A percentile compares a stretch with the other conserved stretches of the same genome.
Evolutionary conservation across 2,888 invertebrate genomes (phyloP).

Genomic region (Drosophila birchii): DNA sequence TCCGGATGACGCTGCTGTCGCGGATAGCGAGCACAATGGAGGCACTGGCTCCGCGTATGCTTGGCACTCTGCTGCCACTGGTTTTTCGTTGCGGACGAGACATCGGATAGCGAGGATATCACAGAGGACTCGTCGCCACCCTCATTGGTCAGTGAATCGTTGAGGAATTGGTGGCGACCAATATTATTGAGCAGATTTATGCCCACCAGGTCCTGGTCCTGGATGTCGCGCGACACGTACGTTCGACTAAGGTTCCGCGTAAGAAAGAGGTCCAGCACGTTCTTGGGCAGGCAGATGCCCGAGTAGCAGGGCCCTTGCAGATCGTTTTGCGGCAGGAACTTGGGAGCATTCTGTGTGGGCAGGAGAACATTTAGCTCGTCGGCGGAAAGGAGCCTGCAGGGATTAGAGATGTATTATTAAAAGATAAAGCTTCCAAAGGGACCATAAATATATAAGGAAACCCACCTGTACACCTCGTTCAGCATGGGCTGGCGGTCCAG

Average conservation of each 20-base stretch:
- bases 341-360: slow-evolving; percentile 81
- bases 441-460: neutral
- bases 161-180: slow-evolving; percentile 81
- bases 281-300: slow-evolving; percentile 85
- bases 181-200: slow-evolving; percentile 73
- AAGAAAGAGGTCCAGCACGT: slow-evolving; percentile 84
- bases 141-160: slow-evolving; percentile 83
- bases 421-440: neutral
- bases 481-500: slow-evolving; percentile 82
- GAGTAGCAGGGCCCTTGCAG: slow-evolving; percentile 84
- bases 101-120: slow-evolving; percentile 85
- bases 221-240: slow-evolving; percentile 84
- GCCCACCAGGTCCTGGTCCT: slow-evolving; percentile 83
- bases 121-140: slow-evolving; percentile 83
- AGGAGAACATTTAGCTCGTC: slow-evolving; percentile 83
- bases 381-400: slow-evolving; percentile 68
- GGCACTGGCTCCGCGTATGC: slow-evolving; percentile 83
- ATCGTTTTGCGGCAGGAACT: slow-evolving; percentile 82
- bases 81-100: slow-evolving; percentile 73
- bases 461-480: slow-evolving; percentile 78
- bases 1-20: slow-evolving; percentile 64
- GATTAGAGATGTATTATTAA: neutral
- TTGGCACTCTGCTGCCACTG: slow-evolving; percentile 81
- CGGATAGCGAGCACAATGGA: slow-evolving; percentile 82
- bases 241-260: slow-evolving; percentile 81